These are phyloP conservation scores for Carcinoscorpius rotundicauda DNA, from an alignment of 1,140 invertebrate species.

Conservation along the genomic window DNA sequence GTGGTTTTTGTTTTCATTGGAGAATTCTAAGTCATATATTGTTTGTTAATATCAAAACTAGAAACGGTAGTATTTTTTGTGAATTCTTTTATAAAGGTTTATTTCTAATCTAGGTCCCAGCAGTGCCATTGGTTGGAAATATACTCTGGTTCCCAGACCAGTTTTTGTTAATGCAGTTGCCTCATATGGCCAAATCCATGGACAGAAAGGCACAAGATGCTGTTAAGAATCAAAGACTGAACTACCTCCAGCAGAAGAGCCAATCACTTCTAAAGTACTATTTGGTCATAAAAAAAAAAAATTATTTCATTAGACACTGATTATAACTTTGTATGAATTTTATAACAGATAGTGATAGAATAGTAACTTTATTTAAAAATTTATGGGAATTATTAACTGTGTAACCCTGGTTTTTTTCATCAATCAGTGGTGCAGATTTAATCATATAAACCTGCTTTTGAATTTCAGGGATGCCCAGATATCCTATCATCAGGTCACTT, in stretches of 20 bases:
- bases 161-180: constrained; percentile 51
- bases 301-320: neutral
- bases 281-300: neutral
- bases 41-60: neutral
- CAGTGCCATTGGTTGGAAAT: constrained; percentile 57
- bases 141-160: constrained; percentile 62
- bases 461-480: constrained; percentile 39
- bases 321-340: neutral
- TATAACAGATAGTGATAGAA: too few relatives aligned
- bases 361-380: too few relatives aligned
- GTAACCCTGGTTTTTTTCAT: too few relatives aligned
- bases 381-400: too few relatives aligned
- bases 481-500: constrained; percentile 38
- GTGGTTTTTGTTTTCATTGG: too few relatives aligned
- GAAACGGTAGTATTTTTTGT: neutral
- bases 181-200: constrained; percentile 41
- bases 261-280: constrained; percentile 41
- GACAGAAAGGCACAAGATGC: constrained; percentile 47
- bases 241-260: constrained; percentile 44
- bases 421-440: too few relatives aligned
- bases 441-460: neutral
- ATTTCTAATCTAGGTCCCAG: constrained; percentile 41
- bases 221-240: constrained; percentile 40
- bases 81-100: constrained; percentile 3
- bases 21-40: too few relatives aligned